phyloP scores from a whole-genome alignment of 2,113 vertebrate genomes.

The Shinisaurus crocodilurus region DNA sequence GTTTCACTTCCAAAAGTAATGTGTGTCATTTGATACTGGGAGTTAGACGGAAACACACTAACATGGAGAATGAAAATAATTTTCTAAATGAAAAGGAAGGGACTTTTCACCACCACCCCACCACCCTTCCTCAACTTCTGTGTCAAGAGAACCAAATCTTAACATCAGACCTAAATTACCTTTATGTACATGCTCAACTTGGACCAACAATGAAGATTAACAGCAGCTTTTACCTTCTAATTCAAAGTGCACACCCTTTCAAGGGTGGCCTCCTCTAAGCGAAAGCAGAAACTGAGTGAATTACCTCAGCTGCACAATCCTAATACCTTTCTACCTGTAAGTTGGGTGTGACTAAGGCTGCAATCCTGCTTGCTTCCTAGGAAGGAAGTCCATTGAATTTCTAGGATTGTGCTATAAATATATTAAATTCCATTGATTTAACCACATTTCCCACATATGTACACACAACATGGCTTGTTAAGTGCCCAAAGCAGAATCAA shows the following conservation, averaged over 20 bases:
- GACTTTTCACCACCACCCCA: not conserved
- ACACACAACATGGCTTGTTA: not conserved
- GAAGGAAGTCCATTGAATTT: not conserved
- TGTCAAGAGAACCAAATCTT: slow-evolving; percentile 37
- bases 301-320: too few species aligned
- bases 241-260: slow-evolving; percentile 30
- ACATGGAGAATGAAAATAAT: not conserved
- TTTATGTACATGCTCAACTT: slow-evolving; percentile 12
- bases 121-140: slow-evolving; percentile 8
- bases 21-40: slow-evolving; percentile 1
- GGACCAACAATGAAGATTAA: slow-evolving; percentile 17
- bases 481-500: slow-evolving; percentile 24
- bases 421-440: not conserved
- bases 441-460: not conserved
- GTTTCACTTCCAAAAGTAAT: slow-evolving; percentile 35
- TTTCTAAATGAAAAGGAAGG: slow-evolving; percentile 20
- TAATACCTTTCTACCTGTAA: too few species aligned
- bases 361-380: not conserved
- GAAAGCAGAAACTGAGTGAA: too few species aligned
- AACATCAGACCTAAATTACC: slow-evolving; percentile 29
- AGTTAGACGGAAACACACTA: slow-evolving; percentile 21
- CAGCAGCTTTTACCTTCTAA: slow-evolving; percentile 22
- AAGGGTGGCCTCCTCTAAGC: too few species aligned
- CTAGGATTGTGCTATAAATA: not conserved
- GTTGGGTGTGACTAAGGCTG: too few species aligned